Percentiles rank a stretch among this genome's conserved stretches.
phyloP scores from a whole-genome alignment of 2,797 vertebrate genomes.

The Ataeniobius toweri region DNA sequence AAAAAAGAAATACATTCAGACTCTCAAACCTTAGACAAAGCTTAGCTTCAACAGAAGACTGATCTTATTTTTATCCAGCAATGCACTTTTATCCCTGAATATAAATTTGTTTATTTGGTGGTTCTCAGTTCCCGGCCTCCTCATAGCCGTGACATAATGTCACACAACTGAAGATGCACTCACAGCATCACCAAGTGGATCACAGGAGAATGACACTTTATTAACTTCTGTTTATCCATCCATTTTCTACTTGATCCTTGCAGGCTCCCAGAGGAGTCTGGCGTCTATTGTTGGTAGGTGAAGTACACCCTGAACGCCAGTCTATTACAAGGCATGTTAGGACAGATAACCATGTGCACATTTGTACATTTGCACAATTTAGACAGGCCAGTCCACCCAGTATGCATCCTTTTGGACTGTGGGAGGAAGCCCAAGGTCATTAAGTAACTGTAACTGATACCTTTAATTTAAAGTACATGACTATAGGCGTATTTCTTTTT shows the following conservation, averaged over 20 bases:
- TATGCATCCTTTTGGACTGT: not conserved
- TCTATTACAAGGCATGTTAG: too few relatives aligned
- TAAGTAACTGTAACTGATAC: too few relatives aligned
- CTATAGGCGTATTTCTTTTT: too few relatives aligned
- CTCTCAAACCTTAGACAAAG: not conserved
- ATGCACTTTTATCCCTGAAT: conserved; percentile 55
- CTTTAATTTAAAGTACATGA: too few relatives aligned
- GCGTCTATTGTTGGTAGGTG: too few relatives aligned
- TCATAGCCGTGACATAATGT: not conserved
- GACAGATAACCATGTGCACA: too few relatives aligned
- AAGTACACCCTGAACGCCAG: too few relatives aligned
- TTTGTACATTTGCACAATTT: not conserved
- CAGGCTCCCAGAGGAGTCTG: not conserved
- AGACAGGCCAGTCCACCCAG: not conserved
- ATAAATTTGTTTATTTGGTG: conserved; percentile 37
- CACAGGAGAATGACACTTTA: conserved; percentile 27
- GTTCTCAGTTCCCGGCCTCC: conserved; percentile 25
- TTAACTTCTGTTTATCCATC: conserved; percentile 55
- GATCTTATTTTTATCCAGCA: conserved; percentile 28
- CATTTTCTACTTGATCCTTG: conserved; percentile 28
- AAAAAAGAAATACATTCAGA: not conserved
- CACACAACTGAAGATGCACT: conserved; percentile 7
- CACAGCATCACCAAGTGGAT: conserved; percentile 50
- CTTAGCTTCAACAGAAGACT: not conserved
- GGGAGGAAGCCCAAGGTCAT: not conserved